Conservation (phyloP, 2,888 invertebrate species). For the Plagodis dolabraria region DNA sequence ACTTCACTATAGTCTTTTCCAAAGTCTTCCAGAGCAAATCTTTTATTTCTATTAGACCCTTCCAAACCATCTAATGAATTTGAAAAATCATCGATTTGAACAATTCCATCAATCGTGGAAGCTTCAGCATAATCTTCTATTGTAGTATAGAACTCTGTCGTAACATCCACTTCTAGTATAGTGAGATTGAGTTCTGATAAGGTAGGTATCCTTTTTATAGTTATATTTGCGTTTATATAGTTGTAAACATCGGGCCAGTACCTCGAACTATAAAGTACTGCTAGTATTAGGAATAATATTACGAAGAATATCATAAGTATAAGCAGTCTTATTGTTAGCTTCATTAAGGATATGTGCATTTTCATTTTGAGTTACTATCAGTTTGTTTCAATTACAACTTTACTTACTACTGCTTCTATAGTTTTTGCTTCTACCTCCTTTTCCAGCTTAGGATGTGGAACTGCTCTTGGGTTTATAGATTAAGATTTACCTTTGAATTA, state of each 20-base stretch:
- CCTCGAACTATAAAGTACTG: constrained; percentile 63
- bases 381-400: too few species aligned
- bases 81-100: constrained; percentile 52
- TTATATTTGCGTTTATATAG: constrained; percentile 72
- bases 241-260: constrained; percentile 76
- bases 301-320: constrained; percentile 65
- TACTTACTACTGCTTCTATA: not conserved
- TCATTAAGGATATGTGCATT: constrained; percentile 53
- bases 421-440: too few species aligned
- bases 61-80: constrained; percentile 50
- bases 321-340: constrained; percentile 59
- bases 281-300: constrained; percentile 62
- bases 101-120: constrained; percentile 46
- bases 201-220: constrained; percentile 71
- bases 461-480: too few species aligned
- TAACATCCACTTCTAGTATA: constrained; percentile 49
- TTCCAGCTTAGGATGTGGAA: too few species aligned
- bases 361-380: constrained; percentile 51
- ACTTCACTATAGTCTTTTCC: constrained; percentile 52
- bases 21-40: constrained; percentile 42
- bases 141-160: constrained; percentile 60
- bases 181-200: constrained; percentile 67
- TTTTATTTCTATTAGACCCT: constrained; percentile 35
- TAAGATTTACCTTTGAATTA: not conserved
- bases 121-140: constrained; percentile 49